phyloP scores from a whole-genome alignment of 2,797 vertebrate genomes.

The Pipistrellus nathusii region DNA sequence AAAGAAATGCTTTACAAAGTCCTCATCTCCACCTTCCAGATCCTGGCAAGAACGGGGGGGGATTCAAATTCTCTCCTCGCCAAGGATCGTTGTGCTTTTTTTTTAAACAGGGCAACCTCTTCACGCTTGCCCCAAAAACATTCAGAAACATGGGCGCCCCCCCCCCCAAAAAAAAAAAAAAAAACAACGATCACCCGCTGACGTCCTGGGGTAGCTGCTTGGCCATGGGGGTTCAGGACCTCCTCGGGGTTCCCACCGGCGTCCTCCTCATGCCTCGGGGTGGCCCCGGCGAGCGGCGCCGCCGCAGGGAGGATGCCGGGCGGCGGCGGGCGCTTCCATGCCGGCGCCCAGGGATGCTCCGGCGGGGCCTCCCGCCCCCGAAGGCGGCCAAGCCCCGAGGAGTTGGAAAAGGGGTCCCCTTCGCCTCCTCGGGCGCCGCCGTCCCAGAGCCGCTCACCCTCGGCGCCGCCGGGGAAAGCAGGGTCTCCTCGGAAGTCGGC shows the following conservation, averaged over 20 bases:
- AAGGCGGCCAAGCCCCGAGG: not conserved
- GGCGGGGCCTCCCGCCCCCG: not conserved
- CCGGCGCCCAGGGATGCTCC: slow-evolving; percentile 2
- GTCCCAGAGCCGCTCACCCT: too few species aligned
- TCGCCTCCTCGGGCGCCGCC: not conserved
- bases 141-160: not conserved
- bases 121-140: slow-evolving; percentile 18
- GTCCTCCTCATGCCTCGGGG: slow-evolving; percentile 58
- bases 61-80: not conserved
- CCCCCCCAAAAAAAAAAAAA: not conserved
- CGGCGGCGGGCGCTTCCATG: slow-evolving; percentile 54
- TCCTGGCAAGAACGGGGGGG: not conserved
- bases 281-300: not conserved
- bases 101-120: not conserved
- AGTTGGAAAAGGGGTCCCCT: not conserved
- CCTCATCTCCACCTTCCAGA: too few species aligned
- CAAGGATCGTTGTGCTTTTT: slow-evolving; percentile 48
- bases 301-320: slow-evolving; percentile 20
- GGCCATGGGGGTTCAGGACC: slow-evolving; percentile 29
- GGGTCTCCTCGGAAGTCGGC: not conserved
- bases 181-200: not conserved
- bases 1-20: not conserved
- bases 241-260: not conserved
- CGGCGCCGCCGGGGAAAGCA: not conserved
- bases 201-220: not conserved